Evolutionary conservation across 2,888 invertebrate genomes (phyloP).

Genomic region (Physocephala rufipes): DNA sequence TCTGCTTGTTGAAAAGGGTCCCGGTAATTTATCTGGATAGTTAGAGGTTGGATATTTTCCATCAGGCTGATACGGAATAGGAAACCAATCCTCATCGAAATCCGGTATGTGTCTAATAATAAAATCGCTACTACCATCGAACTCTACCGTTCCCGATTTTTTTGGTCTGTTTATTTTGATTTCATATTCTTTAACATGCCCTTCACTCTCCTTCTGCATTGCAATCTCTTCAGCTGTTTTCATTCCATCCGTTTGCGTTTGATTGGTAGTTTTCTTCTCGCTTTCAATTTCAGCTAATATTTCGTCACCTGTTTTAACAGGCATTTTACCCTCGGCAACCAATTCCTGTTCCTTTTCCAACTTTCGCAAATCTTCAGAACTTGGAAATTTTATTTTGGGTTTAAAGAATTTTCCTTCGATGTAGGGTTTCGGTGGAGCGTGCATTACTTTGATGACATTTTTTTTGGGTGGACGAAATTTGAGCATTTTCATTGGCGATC

Average conservation of each 20-base stretch:
- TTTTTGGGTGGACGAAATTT: constrained; percentile 58
- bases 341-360: constrained; percentile 61
- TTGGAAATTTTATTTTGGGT: constrained; percentile 43
- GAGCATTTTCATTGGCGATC: constrained; percentile 58
- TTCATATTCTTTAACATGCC: constrained; percentile 29
- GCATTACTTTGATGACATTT: constrained; percentile 49
- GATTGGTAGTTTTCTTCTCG: constrained; percentile 40
- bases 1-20: constrained; percentile 40
- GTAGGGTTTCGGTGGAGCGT: constrained; percentile 48
- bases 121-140: constrained; percentile 47
- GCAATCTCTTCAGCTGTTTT: constrained; percentile 48
- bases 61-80: constrained; percentile 50
- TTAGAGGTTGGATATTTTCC: neutral
- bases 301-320: constrained; percentile 49
- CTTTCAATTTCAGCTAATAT: constrained; percentile 46
- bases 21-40: constrained; percentile 37
- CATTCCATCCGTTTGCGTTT: constrained; percentile 31
- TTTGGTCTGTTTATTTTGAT: neutral
- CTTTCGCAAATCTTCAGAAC: constrained; percentile 49
- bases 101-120: constrained; percentile 54
- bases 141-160: no score
- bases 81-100: constrained; percentile 59
- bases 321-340: constrained; percentile 56
- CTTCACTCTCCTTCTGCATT: constrained; percentile 46
- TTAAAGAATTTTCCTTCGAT: constrained; percentile 33